Evolutionary conservation across 2,797 vertebrate genomes (phyloP).

Genomic region (Rhinophrynus dorsalis): DNA sequence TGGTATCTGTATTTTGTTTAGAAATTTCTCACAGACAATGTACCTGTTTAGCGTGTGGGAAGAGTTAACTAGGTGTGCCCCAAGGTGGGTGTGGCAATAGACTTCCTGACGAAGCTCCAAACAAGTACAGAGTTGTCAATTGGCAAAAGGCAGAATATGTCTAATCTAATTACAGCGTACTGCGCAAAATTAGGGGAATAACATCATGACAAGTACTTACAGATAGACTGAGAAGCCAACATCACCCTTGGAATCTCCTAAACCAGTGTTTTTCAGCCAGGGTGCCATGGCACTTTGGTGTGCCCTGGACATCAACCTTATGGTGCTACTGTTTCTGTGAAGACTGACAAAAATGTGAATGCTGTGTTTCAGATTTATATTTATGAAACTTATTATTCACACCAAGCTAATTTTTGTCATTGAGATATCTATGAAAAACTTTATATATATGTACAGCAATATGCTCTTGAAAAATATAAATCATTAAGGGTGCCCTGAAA

Average conservation of each 20-base stretch:
- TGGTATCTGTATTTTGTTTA: slow-evolving; percentile 8
- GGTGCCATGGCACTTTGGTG: too few species aligned
- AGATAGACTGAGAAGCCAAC: slow-evolving; percentile 13
- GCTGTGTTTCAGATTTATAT: too few species aligned
- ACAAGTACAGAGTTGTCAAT: slow-evolving; percentile 46
- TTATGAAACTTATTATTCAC: too few species aligned
- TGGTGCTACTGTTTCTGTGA: too few species aligned
- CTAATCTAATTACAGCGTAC: slow-evolving; percentile 37
- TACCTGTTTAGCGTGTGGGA: slow-evolving; percentile 48
- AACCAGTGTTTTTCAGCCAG: too few species aligned
- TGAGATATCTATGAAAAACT: too few species aligned
- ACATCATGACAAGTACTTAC: slow-evolving; percentile 18
- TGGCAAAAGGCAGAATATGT: slow-evolving; percentile 38
- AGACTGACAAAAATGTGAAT: too few species aligned
- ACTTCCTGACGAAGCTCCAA: slow-evolving; percentile 33
- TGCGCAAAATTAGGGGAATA: background rate
- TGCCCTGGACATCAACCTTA: too few species aligned
- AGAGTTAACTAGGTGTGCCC: slow-evolving; percentile 65
- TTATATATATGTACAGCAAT: too few species aligned
- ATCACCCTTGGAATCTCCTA: background rate
- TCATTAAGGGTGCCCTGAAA: too few species aligned
- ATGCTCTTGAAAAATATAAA: too few species aligned
- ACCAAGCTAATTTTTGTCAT: too few species aligned
- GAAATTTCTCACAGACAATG: background rate
- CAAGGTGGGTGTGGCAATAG: slow-evolving; percentile 59